Evolutionary conservation across 2,113 vertebrate genomes (phyloP).

Genomic region (Muntiacus reevesi): DNA sequence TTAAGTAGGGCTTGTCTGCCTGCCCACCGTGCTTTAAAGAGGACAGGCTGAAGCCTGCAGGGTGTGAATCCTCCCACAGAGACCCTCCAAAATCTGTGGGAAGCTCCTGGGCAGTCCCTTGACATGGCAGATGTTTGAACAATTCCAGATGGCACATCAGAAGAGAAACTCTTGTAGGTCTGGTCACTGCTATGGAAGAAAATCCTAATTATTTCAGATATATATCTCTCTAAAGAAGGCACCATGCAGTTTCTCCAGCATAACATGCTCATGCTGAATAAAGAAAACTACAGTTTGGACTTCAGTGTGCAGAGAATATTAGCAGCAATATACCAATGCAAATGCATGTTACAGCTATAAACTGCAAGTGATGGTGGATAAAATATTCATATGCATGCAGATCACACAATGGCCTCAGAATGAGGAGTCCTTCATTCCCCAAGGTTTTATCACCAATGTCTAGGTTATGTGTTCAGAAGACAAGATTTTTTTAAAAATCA

Average conservation of each 20-base stretch:
- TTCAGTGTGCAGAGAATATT: neutral
- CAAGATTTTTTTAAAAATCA: neutral
- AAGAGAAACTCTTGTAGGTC: neutral
- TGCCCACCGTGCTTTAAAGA: neutral
- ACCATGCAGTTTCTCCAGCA: neutral
- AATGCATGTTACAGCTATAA: neutral
- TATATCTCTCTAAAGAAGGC: neutral
- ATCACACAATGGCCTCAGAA: neutral
- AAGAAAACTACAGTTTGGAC: neutral
- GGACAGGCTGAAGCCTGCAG: neutral
- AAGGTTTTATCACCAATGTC: neutral
- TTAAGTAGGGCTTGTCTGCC: neutral
- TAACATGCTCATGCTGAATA: neutral
- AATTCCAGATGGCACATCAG: neutral
- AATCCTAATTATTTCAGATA: neutral
- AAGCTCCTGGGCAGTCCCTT: neutral
- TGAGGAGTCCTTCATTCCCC: neutral
- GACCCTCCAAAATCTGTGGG: neutral
- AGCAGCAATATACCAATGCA: neutral
- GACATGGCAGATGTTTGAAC: neutral
- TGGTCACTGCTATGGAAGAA: neutral
- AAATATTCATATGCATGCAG: neutral
- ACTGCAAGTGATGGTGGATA: no score
- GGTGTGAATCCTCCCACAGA: neutral
- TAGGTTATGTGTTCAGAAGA: neutral